These are phyloP conservation scores for Plecturocebus donacophilus DNA, from an alignment of 2,113 vertebrate species.

Conservation along the genomic window DNA sequence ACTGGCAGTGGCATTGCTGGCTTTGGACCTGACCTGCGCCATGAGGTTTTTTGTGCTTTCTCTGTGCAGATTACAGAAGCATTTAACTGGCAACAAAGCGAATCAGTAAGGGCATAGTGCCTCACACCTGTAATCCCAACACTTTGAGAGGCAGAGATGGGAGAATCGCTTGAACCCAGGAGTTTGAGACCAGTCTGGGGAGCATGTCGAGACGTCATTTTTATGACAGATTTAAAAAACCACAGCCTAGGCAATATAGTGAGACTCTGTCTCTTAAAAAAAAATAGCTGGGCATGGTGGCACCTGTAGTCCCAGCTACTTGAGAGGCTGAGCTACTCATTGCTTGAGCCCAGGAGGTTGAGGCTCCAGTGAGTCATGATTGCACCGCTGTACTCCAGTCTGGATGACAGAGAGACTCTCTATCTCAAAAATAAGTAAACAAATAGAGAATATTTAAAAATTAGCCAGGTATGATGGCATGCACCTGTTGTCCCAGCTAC, in stretches of 20 bases:
- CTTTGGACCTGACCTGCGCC: background rate
- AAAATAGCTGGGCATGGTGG: background rate
- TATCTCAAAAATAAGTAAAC: background rate
- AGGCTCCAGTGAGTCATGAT: background rate
- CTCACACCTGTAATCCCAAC: background rate
- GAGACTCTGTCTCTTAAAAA: no score
- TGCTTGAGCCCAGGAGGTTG: background rate
- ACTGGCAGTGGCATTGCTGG: background rate
- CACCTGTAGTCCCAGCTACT: background rate
- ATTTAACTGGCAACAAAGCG: background rate
- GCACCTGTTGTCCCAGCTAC: background rate
- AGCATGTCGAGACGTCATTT: background rate
- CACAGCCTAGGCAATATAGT: no score
- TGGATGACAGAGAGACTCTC: background rate
- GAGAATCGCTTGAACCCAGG: background rate
- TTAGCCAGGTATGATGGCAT: background rate
- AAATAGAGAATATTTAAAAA: background rate
- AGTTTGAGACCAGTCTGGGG: background rate
- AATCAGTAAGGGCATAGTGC: background rate
- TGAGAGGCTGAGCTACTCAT: background rate
- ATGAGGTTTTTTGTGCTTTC: background rate
- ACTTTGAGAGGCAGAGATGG: background rate
- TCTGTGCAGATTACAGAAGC: background rate
- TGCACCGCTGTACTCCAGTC: background rate
- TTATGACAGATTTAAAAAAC: background rate